These are phyloP conservation scores for Psococerastis gibbosa DNA, from an alignment of 2,888 invertebrate species.

Conservation along the genomic window DNA sequence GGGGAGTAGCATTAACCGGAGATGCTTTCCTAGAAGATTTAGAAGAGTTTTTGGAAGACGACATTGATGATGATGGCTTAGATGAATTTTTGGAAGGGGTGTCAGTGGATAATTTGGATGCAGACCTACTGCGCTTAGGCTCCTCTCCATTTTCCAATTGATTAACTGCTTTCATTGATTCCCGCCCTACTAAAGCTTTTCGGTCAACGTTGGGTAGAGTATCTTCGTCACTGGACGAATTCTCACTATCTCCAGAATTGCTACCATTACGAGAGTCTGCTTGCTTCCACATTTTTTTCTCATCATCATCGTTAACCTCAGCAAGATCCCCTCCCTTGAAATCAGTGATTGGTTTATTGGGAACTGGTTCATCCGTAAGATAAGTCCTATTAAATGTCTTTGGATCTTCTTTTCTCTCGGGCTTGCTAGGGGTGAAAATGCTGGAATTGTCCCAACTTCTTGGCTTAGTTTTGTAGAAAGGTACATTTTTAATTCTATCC, in stretches of 20 bases:
- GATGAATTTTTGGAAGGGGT: too few relatives aligned
- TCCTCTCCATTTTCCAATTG: neutral
- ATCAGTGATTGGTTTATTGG: constrained; percentile 50
- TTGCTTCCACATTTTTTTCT: neutral
- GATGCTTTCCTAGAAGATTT: neutral
- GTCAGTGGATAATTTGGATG: too few relatives aligned
- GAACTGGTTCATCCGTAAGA: constrained; percentile 65
- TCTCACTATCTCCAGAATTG: neutral
- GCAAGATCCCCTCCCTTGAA: constrained; percentile 66
- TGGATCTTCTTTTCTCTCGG: constrained; percentile 50
- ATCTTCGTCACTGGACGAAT: neutral
- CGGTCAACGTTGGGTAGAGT: neutral
- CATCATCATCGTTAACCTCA: constrained; percentile 39
- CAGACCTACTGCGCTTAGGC: neutral
- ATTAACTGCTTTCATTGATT: neutral
- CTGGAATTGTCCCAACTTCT: neutral
- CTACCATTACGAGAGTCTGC: neutral
- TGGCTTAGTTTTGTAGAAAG: neutral
- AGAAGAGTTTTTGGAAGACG: neutral
- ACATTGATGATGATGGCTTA: too few relatives aligned
- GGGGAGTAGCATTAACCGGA: neutral
- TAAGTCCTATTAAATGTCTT: too few relatives aligned
- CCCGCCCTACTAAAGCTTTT: neutral
- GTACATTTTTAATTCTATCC: too few relatives aligned
- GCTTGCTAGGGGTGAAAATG: neutral